Evolutionary conservation across 2,113 vertebrate genomes (phyloP), one percentile per base, ranked within the genome.

Genomic region (Empidonax traillii): DNA sequence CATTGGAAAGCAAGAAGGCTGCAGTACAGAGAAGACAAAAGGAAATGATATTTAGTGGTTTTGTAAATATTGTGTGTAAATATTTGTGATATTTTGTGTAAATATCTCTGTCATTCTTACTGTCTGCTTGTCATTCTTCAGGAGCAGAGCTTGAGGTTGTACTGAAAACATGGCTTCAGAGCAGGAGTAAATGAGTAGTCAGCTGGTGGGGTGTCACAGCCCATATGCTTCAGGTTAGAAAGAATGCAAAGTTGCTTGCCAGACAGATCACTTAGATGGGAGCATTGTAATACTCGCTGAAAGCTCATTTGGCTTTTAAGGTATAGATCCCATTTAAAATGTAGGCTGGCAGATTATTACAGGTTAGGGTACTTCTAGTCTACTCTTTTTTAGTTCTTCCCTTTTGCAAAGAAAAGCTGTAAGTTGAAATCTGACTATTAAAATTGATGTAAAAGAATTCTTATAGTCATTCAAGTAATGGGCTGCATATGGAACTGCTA

Each of bases 171-270:
- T 13, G 37, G 35, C 25, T 65, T 82, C n/a, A 65, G 41, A 63
- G 53, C 33, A 65, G 69, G 41, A 49, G 14, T 82, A 72, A 82
- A 53, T 41, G 22, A 53, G 14, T 16, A n/a, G 65, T 67, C 59
- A 84, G 73, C 43, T 87, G 61, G 22, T 79, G 82, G n/a, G 25
- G 35, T 61, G 46, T 47, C 31, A 22, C 31, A 79, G 59, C 49
- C 81, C 6, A 2, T 41, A 18, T 0, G 0, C 43, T 51, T 87
- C 10, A 30, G 28, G 8, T 66, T 56, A 33, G 30, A 68, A 75
- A 73, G 69, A 63, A 72, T 28, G 58, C 66, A 37, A 44, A 75
- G 51, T 66, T 69, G 43, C 19, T 79, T 55, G 58, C 37, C 2
- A 1, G 35, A n/a, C 33, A 35, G 20, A 25, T 71, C 3, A 5